Evolutionary conservation across 2,888 invertebrate genomes (phyloP).

Genomic region (Halictus quadricinctus): DNA sequence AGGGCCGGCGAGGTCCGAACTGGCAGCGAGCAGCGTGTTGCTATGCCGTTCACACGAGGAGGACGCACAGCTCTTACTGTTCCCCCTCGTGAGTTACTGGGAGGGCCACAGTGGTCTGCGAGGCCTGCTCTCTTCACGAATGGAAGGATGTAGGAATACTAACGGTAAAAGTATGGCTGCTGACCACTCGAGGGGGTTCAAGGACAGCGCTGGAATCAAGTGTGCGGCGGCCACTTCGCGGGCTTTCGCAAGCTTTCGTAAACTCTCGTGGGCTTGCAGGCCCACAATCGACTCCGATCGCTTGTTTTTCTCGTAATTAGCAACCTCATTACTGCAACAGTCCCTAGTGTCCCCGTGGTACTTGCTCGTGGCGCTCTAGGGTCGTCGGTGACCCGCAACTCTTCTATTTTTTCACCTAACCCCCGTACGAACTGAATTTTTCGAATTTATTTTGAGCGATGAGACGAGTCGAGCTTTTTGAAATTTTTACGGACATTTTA

Average conservation of each 20-base stretch:
- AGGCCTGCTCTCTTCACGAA: slow-evolving; percentile 71
- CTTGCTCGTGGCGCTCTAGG: background rate
- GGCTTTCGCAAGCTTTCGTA: slow-evolving; percentile 29
- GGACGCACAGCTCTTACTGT: slow-evolving; percentile 60
- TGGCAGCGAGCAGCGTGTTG: slow-evolving; percentile 59
- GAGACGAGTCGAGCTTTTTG: too few species aligned
- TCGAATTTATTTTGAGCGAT: too few species aligned
- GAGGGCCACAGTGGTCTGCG: slow-evolving; percentile 57
- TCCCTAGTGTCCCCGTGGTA: background rate
- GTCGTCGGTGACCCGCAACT: background rate
- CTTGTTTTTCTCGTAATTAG: background rate
- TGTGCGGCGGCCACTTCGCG: slow-evolving; percentile 55
- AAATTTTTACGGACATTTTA: too few species aligned
- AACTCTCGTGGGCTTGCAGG: background rate
- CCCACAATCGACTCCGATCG: background rate
- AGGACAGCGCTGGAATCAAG: slow-evolving; percentile 77
- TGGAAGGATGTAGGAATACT: slow-evolving; percentile 79
- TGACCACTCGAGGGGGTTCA: slow-evolving; percentile 76
- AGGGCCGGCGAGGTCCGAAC: slow-evolving; percentile 47
- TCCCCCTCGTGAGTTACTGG: slow-evolving; percentile 72
- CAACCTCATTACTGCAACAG: background rate
- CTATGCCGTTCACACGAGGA: slow-evolving; percentile 67
- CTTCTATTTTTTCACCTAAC: background rate
- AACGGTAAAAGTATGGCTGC: slow-evolving; percentile 79
- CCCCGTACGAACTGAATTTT: background rate